A percentile compares a stretch with the other conserved stretches of the same genome.
Conservation (phyloP, 2,113 vertebrate species). For the Ramphastos sulfuratus region DNA sequence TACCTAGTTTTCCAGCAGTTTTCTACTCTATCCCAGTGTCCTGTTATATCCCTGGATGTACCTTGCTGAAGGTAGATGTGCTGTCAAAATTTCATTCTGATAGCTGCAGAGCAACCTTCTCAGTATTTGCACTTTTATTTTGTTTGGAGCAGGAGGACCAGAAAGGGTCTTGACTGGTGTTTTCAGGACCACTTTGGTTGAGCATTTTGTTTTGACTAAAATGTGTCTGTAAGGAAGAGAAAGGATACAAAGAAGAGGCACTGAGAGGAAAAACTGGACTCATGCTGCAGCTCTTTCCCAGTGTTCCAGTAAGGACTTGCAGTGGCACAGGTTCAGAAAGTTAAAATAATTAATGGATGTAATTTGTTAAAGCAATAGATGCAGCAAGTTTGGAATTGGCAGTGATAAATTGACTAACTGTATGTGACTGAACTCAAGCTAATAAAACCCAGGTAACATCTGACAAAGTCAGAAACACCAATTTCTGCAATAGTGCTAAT, state of each 20-base stretch:
- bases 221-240: not conserved
- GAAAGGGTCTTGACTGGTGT: not conserved
- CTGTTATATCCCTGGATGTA: not conserved
- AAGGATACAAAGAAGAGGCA: not conserved
- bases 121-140: not conserved
- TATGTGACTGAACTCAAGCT: no score
- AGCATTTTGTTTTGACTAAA: not conserved
- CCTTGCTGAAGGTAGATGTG: not conserved
- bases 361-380: no score
- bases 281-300: no score
- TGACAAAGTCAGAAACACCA: no score
- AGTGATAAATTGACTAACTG: no score
- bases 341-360: no score
- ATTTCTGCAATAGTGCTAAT: no score
- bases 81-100: not conserved
- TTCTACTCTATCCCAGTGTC: not conserved
- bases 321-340: no score
- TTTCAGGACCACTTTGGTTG: not conserved
- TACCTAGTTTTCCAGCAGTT: not conserved
- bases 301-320: no score
- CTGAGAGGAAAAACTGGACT: not conserved
- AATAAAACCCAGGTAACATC: no score
- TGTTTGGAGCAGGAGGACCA: not conserved
- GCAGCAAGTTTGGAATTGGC: no score
- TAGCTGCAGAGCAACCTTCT: not conserved